These are phyloP conservation scores for Holothuria leucospilota DNA, from an alignment of 53 echinoderm and acorn worm genomes.

Conservation along the genomic window DNA sequence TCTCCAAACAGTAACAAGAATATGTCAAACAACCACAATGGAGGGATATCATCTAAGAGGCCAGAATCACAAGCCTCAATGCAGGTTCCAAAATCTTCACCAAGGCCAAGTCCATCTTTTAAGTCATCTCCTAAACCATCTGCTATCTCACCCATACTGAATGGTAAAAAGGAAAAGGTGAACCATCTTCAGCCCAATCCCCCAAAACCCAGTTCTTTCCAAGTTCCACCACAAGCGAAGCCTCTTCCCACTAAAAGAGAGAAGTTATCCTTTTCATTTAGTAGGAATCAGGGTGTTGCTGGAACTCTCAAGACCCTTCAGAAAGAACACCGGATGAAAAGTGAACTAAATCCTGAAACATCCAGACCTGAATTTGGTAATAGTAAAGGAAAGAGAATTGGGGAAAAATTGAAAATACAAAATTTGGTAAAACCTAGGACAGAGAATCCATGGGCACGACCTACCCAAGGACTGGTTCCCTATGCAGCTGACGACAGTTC, in stretches of 20 bases:
- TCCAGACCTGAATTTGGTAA: background rate
- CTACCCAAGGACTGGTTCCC: constrained; percentile 63
- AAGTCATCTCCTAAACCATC: constrained; percentile 60
- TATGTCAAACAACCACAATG: constrained; percentile 5
- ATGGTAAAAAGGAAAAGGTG: constrained; percentile 19
- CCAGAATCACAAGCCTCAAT: constrained; percentile 1
- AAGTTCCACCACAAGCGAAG: constrained; percentile 45
- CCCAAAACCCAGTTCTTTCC: constrained; percentile 3
- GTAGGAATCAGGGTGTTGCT: constrained; percentile 63
- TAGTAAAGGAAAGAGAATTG: constrained; percentile 20
- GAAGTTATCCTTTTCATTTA: constrained; percentile 70
- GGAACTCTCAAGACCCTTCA: constrained; percentile 57
- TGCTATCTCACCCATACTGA: constrained; percentile 5
- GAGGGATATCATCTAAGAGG: background rate
- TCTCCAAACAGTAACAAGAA: constrained; percentile 9
- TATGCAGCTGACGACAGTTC: constrained; percentile 83
- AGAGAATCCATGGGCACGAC: background rate
- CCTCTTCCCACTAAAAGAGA: constrained; percentile 67
- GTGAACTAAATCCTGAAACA: background rate
- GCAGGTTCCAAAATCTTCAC: constrained; percentile 53
- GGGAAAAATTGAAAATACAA: constrained; percentile 23
- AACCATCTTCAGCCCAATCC: constrained; percentile 36
- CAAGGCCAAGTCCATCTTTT: constrained; percentile 69
- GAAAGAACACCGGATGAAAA: constrained; percentile 40
- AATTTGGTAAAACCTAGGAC: constrained; percentile 52